Conservation (phyloP, 2,888 invertebrate genomes). For the Pachymerium ferrugineum region DNA sequence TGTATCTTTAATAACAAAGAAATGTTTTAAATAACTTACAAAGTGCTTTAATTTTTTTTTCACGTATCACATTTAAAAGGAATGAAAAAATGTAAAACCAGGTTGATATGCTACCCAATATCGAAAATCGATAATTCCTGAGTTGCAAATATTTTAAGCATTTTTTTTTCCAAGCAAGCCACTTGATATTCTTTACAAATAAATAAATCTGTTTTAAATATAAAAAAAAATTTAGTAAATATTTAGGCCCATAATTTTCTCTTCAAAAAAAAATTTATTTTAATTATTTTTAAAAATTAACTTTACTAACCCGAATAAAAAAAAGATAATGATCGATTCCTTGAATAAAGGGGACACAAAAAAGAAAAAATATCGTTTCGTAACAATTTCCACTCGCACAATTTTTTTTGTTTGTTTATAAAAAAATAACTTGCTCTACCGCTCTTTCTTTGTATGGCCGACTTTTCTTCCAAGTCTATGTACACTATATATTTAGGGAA, state of each 20-base stretch:
- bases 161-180: no score
- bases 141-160: not conserved
- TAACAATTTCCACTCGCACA: not conserved
- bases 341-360: no score
- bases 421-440: slow-evolving; percentile 4
- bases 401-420: not conserved
- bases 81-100: not conserved
- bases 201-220: no score
- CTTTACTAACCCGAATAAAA: no score
- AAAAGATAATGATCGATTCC: no score
- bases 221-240: no score
- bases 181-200: no score
- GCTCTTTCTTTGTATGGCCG: not conserved
- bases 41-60: not conserved
- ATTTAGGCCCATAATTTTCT: no score
- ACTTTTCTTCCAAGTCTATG: not conserved
- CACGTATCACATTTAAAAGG: not conserved
- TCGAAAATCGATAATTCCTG: not conserved
- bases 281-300: no score
- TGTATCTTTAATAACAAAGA: not conserved
- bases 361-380: no score
- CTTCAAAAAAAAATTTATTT: no score
- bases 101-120: not conserved
- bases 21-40: slow-evolving; percentile 8
- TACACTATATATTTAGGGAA: slow-evolving; percentile 3